Conservation (phyloP, 2,113 vertebrate species). For the Acrocephalus kingi region DNA sequence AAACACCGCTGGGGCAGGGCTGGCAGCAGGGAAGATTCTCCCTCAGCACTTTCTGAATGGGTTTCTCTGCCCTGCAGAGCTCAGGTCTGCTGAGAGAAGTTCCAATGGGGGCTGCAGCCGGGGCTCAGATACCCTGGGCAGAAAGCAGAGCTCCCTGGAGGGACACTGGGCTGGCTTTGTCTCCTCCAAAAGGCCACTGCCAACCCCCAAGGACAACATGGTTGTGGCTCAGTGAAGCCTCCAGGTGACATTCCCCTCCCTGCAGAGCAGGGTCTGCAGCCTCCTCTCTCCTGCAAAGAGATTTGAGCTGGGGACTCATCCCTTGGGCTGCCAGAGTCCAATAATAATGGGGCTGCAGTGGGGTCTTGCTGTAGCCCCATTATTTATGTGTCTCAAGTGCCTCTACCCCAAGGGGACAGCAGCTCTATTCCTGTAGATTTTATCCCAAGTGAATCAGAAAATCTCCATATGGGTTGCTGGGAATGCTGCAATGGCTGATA, state of each 20-base stretch:
- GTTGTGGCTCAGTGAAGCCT: background rate
- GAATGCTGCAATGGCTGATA: background rate
- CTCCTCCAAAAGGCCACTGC: background rate
- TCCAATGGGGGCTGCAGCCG: background rate
- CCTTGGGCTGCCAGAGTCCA: background rate
- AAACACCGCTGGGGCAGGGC: background rate
- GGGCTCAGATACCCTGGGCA: background rate
- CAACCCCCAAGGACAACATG: background rate
- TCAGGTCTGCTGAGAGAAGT: background rate
- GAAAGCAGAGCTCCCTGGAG: background rate
- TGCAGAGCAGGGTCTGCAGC: background rate
- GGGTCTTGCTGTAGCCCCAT: background rate
- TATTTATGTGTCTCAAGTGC: background rate
- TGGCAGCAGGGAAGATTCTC: background rate
- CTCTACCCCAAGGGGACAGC: background rate
- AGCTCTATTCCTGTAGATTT: background rate
- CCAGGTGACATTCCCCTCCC: background rate
- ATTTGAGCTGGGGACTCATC: background rate
- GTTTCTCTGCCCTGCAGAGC: background rate
- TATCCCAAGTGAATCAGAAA: background rate
- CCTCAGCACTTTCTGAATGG: background rate
- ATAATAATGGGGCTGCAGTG: too few species aligned
- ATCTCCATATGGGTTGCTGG: background rate
- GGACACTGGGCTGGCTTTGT: background rate
- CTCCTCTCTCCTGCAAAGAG: background rate